Base-by-base conservation (phyloP, 2,888 invertebrate genomes). In the Polymixis lichenea region DNA sequence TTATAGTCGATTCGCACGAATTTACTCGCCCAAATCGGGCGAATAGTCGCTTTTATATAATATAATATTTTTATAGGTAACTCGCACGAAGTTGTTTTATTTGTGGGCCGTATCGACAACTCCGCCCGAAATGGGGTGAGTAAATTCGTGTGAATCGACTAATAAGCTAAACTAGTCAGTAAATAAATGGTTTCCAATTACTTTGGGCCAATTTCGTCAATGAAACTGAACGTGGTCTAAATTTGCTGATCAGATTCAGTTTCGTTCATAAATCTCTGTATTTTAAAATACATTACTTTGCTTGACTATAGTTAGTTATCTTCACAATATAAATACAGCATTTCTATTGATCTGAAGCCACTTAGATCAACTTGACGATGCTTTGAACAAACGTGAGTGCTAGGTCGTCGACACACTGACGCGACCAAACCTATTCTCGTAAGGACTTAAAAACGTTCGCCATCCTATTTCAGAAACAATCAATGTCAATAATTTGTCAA, bases 381-480 rank as follows among this genome's bases (percentile, higher is more conserved):
- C 77, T 66, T 55, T 68, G 62, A 83, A 73, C 85, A 82, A 86
- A 83, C 66, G 74, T 75, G 83, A 61, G 83, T 86, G 86, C 74
- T 69, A 74, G 38, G 71, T 53, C 15, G 11, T 1, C 19, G 13
- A 25, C 64, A 77, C 73, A 85, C 77, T 71, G 56, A 25, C 70
- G 72, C 73, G 70, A 72, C 9, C 7, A 15, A 11, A 25, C 28
- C 9, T 43, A 25, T 25, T 7, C 5, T 22, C 49, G 1, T 28
- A n/a, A n/a, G n/a, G n/a, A 66, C 15, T 22, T 55, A 17, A 11
- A 55, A 56, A 67, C 17, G 6, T n/a, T 56, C 65, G 5, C 25
- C 49, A 28, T 28, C 6, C 22, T 5, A 49, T 53, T 3, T 11
- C 11, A n/a, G 25, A 9, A 17, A 32, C 13, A 61, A 13, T 38